Evolutionary conservation across 1,140 invertebrate species (phyloP).

Genomic region (Scaptomyza montana): DNA sequence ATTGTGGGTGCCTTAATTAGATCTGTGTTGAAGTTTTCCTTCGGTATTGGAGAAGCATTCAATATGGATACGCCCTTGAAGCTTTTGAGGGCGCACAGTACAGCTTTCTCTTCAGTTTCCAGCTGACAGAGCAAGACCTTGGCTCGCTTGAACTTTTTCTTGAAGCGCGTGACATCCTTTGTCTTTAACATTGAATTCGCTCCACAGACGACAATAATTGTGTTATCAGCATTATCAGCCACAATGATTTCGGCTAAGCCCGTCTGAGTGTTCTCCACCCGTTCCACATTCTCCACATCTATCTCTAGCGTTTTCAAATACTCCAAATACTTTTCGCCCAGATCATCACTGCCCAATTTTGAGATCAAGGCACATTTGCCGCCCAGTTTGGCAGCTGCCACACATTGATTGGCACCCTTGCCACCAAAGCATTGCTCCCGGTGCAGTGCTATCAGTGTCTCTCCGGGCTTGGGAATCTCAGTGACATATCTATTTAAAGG

Average conservation of each 20-base stretch:
- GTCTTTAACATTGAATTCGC: slow-evolving; percentile 89
- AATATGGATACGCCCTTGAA: slow-evolving; percentile 90
- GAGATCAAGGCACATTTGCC: slow-evolving; percentile 91
- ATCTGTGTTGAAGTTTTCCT: slow-evolving; percentile 85
- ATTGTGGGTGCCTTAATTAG: slow-evolving; percentile 89
- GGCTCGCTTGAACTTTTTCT: slow-evolving; percentile 29
- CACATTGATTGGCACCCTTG: slow-evolving; percentile 98
- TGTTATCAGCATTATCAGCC: slow-evolving; percentile 92
- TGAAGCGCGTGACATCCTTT: slow-evolving; percentile 86
- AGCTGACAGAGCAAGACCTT: slow-evolving; percentile 91
- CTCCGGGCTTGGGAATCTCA: slow-evolving; percentile 92
- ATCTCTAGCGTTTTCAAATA: slow-evolving; percentile 88
- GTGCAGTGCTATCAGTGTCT: slow-evolving; percentile 92
- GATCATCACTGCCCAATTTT: slow-evolving; percentile 94
- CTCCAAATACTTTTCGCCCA: slow-evolving; percentile 90
- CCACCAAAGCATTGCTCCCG: slow-evolving; percentile 95
- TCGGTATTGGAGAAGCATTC: slow-evolving; percentile 92
- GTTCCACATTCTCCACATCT: slow-evolving; percentile 85
- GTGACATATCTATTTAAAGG: slow-evolving; percentile 90
- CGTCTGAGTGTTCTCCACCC: slow-evolving; percentile 83
- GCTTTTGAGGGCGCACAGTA: slow-evolving; percentile 90
- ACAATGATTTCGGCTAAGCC: slow-evolving; percentile 93
- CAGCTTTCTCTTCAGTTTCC: slow-evolving; percentile 90
- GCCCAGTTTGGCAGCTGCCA: slow-evolving; percentile 93
- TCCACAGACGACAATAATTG: slow-evolving; percentile 95